Base-by-base conservation (phyloP, 2,888 invertebrate species). In the Branchellion lobata region DNA sequence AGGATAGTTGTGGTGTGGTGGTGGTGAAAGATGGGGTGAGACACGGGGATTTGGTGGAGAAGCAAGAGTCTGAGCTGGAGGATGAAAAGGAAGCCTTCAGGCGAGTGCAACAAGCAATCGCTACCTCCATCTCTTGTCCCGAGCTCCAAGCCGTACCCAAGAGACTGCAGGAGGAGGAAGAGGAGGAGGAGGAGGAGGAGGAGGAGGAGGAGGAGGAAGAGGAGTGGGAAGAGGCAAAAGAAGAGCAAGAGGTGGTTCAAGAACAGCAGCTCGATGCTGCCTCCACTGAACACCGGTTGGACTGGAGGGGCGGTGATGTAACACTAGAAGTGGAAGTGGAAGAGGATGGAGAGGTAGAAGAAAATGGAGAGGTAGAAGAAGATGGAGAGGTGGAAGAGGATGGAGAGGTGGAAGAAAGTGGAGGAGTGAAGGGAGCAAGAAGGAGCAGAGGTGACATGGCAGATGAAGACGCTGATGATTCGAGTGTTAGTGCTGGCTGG, bases 1-100 rank as follows among this genome's bases (percentile, higher is more conserved):
- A 40, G n/a, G 74, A 31, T 84, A n/a, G 83, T 81, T 34, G 83
- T 82, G 57, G 82, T 82, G 65, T 81, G 80, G 33, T 80, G 79
- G 69, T 69, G 68, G 27, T 71, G 69, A 3, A 53, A 29, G 72
- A 29, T 81, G 77, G 82, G 24, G 53, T 21, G 24, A n/a, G 14
- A 34, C 11, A 73, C 18, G 14, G 8, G 78, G 21, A 29, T 27
- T 18, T 5, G 33, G 3, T 31, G 61, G 69, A 78, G 68, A 31
- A 78, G 69, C 18, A 53, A 29, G 72, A 29, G 27, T 36, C 73
- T 18, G 34, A 57, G 21, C 21, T 57, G 11, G 61, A 57, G 24
- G 61, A 14, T 31, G 69, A 47, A 68, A 27, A 40, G 78, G 79
- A 27, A 24, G 34, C n/a, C 27, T 11, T 11, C 11, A 57, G 24